Evolutionary conservation across 2,113 vertebrate species (phyloP), one percentile per base, ranked within the genome.

Genomic region (Rhadina sibilatrix): DNA sequence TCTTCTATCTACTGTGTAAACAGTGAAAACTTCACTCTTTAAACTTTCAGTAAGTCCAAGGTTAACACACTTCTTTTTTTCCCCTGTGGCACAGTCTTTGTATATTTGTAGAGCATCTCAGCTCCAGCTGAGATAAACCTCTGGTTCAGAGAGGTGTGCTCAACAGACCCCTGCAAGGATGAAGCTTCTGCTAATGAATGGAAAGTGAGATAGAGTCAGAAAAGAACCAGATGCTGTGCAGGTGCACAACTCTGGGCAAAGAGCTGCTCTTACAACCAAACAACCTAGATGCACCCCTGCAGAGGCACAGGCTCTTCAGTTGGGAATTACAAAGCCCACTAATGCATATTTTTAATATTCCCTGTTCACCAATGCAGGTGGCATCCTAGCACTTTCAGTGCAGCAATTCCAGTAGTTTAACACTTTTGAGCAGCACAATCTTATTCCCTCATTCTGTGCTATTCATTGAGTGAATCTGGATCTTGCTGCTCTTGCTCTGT

Each of bases 381-480:
- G 25, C 19, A 70, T 7, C 4, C n/a, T 24, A 46, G 28, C 27
- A 66, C 19, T 60, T 85, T 25, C 15, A 56, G 30, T 1, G 0
- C 15, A 83, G 40, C 27, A 47, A 14, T 18, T 44, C n/a, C 5
- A 40, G 33, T 13, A 69, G 23, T 50, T 75, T 9, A 70, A 31
- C 17, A 40, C 22, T 83, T 56, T 33, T 19, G 10, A 83, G 53
- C 56, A 54, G 33, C 2, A 4, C 23, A 38, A 28, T 8, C 19
- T 31, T n/a, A 54, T 8, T 66, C 9, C 23, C 35, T 25, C 33
- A 44, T 52, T 33, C 50, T 11, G 3, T 35, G 10, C 23, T 56
- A 20, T 12, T 20, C 4, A 0, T 2, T 1, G 5, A 89, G 7
- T 6, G 4, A 27, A 72, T 14, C 23, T 31, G 13, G 28, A 24